Evolutionary conservation across 2,888 invertebrate species (phyloP).

Genomic region (Ditula angustiorana): DNA sequence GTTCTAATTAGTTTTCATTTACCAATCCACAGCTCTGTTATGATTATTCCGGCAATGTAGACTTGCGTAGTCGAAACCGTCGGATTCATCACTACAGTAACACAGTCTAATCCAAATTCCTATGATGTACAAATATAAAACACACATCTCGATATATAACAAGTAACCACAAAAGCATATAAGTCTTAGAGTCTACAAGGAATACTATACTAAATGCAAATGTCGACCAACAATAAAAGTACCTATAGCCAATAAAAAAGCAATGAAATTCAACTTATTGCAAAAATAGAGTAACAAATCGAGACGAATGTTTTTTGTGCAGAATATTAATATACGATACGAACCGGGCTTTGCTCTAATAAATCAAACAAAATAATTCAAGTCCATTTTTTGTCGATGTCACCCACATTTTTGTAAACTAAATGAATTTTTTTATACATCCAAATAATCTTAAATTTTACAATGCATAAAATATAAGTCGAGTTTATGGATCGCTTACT

Average conservation of each 20-base stretch:
- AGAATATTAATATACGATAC: too few species aligned
- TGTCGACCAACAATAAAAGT: background rate
- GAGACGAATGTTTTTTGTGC: too few species aligned
- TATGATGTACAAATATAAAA: background rate
- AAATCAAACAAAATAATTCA: too few species aligned
- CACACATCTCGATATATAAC: background rate
- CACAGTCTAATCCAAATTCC: conserved; percentile 37
- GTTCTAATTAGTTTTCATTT: too few species aligned
- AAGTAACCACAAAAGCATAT: background rate
- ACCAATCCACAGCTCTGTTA: conserved; percentile 67
- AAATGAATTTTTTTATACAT: too few species aligned
- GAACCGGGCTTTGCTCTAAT: too few species aligned
- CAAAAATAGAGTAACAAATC: too few species aligned
- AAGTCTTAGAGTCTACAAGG: background rate
- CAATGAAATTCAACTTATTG: background rate
- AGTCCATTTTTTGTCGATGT: too few species aligned
- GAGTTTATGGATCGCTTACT: too few species aligned
- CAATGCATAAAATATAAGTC: too few species aligned
- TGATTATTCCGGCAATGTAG: conserved; percentile 63
- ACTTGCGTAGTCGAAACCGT: conserved; percentile 55
- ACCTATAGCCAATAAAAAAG: background rate
- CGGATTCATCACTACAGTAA: conserved; percentile 35
- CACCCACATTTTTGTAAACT: too few species aligned
- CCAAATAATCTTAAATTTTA: too few species aligned
- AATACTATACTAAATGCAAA: background rate